A percentile compares a stretch with the other conserved stretches of the same genome.
Evolutionary conservation across 2,888 invertebrate genomes (phyloP).

Genomic region (Hydraecia micacea): DNA sequence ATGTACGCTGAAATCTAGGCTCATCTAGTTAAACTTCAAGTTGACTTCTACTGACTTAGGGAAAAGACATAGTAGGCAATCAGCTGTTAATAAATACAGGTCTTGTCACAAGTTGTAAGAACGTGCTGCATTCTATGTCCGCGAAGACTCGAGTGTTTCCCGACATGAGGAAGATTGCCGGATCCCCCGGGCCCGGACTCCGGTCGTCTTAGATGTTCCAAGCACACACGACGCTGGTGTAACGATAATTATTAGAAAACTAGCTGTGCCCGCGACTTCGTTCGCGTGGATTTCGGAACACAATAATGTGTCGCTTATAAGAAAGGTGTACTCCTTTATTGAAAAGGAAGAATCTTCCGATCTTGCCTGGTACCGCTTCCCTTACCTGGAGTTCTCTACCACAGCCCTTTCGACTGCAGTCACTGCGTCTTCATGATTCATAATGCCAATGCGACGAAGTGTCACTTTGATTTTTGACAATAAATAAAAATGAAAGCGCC

Average conservation of each 20-base stretch:
- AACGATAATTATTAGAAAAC: not conserved
- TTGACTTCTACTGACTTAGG: not conserved
- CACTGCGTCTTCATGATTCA: too few species aligned
- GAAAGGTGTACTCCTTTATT: too few species aligned
- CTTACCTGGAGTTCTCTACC: too few species aligned
- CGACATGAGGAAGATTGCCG: constrained; percentile 7
- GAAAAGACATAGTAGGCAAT: constrained; percentile 4
- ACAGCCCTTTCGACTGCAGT: too few species aligned
- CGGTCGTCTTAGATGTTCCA: not conserved
- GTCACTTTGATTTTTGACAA: too few species aligned
- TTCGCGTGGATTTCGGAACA: too few species aligned
- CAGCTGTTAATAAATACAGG: not conserved
- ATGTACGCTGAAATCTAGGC: not conserved
- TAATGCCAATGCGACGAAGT: too few species aligned
- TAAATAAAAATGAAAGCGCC: too few species aligned
- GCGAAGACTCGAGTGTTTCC: constrained; percentile 1
- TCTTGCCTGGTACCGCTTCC: too few species aligned
- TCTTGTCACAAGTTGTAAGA: not conserved
- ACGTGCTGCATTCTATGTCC: not conserved
- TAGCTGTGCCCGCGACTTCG: too few species aligned
- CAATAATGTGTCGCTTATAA: too few species aligned
- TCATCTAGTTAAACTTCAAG: constrained; percentile 3
- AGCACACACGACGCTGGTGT: not conserved
- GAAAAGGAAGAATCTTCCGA: too few species aligned
- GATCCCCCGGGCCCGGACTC: not conserved